Conservation (phyloP, 2,888 invertebrate genomes). For the Sthenelais limicola region DNA sequence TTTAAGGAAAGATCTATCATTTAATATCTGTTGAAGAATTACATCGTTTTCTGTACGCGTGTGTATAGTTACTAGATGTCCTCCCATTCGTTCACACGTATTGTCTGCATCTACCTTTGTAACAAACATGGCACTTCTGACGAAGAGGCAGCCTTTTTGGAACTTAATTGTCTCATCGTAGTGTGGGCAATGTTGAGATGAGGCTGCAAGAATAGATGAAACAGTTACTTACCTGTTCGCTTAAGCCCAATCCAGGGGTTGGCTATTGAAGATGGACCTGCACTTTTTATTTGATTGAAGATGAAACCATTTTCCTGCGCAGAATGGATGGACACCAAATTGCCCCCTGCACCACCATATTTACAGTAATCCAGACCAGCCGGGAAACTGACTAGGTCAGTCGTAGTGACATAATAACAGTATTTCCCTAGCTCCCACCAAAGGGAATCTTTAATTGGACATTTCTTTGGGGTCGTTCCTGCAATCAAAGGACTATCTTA, state of each 20-base stretch:
- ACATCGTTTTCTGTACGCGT: not conserved
- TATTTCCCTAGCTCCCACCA: conserved; percentile 18
- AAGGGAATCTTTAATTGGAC: conserved; percentile 1
- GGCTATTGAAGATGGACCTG: not conserved
- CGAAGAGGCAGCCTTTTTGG: too few species aligned
- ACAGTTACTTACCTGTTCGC: conserved; percentile 1
- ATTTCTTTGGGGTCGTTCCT: conserved; percentile 13
- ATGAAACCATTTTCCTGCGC: not conserved
- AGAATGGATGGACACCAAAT: conserved; percentile 12
- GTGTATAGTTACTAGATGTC: not conserved
- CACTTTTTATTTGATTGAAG: not conserved
- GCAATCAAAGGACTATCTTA: too few species aligned
- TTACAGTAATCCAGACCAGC: conserved; percentile 2
- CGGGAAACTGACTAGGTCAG: not conserved
- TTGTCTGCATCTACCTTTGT: not conserved
- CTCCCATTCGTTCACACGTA: conserved; percentile 9
- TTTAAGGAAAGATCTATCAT: conserved; percentile 12
- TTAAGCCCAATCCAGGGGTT: conserved; percentile 11
- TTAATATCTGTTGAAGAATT: not conserved
- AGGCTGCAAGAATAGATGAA: too few species aligned
- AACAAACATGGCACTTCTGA: too few species aligned
- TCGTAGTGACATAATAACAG: conserved; percentile 12
- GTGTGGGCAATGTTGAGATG: too few species aligned
- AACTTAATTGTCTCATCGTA: too few species aligned
- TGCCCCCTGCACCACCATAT: conserved; percentile 1